Evolutionary conservation across 1,140 invertebrate genomes (phyloP).

Genomic region (Paraescarpia echinospica): DNA sequence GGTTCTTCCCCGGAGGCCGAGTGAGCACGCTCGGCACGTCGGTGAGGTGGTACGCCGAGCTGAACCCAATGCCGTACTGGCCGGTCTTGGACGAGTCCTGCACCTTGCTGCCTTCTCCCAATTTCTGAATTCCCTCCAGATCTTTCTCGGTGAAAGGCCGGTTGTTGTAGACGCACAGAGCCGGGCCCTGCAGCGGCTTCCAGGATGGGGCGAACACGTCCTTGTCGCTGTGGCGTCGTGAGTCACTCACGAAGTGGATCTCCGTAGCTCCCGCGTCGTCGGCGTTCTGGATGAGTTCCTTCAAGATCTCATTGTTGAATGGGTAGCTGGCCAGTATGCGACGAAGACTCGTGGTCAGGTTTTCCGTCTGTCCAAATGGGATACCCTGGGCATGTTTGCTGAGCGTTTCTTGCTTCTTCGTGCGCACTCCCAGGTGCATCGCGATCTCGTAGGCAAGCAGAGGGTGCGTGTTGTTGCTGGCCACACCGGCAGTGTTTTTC

Average conservation of each 20-base stretch:
- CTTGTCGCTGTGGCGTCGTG: not conserved
- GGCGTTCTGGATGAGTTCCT: conserved; percentile 31
- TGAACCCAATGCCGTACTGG: conserved; percentile 46
- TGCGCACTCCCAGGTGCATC: conserved; percentile 19
- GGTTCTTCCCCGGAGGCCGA: conserved; percentile 12
- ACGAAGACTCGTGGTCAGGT: not conserved
- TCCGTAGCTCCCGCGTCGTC: conserved; percentile 58
- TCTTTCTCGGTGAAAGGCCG: conserved; percentile 41
- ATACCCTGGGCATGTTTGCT: conserved; percentile 2
- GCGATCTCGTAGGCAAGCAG: not conserved
- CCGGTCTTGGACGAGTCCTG: conserved; percentile 45
- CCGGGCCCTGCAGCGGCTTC: conserved; percentile 34
- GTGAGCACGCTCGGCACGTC: conserved; percentile 31
- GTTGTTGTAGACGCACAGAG: conserved; percentile 42
- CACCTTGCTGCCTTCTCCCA: conserved; percentile 40
- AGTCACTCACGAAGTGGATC: conserved; percentile 31
- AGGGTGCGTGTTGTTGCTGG: conserved; percentile 6
- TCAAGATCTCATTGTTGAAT: not conserved
- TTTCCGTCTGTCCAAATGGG: conserved; percentile 25
- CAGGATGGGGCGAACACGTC: not conserved
- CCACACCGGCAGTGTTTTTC: not conserved
- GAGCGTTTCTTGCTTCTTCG: not conserved
- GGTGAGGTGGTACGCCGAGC: conserved; percentile 47
- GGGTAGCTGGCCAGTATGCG: not conserved
- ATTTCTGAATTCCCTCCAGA: conserved; percentile 40